Conservation (phyloP, 2,797 vertebrate genomes). For the Diglossa cyanea region DNA sequence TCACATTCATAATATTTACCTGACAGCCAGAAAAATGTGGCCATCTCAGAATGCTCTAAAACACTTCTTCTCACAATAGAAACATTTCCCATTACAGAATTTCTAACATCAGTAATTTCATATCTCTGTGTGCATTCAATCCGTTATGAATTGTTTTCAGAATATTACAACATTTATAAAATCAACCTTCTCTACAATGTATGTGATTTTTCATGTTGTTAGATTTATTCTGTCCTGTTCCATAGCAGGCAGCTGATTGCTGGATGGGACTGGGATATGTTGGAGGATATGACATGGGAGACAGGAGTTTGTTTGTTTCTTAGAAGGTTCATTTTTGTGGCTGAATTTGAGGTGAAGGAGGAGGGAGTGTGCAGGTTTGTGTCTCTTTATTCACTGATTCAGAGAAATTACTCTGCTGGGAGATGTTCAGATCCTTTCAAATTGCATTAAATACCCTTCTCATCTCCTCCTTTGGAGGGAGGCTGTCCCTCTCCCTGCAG, state of each 20-base stretch:
- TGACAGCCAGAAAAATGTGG: constrained; percentile 63
- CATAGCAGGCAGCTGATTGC: not conserved
- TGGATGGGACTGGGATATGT: not conserved
- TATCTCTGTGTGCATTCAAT: not conserved
- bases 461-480: not conserved
- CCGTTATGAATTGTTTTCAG: not conserved
- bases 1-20: constrained; percentile 54
- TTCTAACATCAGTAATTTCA: not conserved
- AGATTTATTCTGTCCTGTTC: not conserved
- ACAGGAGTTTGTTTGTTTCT: not conserved
- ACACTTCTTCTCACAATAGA: not conserved
- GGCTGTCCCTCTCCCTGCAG: not conserved
- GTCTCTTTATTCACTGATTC: not conserved
- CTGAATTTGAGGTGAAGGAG: not conserved
- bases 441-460: not conserved
- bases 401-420: not conserved
- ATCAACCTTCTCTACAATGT: not conserved
- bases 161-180: not conserved
- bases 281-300: not conserved
- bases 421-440: not conserved
- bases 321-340: not conserved
- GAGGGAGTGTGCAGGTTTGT: not conserved
- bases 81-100: not conserved
- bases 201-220: not conserved
- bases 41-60: constrained; percentile 21